These are phyloP conservation scores for Phalloptychus januarius DNA, from an alignment of 2,797 vertebrate genomes.

Conservation along the genomic window DNA sequence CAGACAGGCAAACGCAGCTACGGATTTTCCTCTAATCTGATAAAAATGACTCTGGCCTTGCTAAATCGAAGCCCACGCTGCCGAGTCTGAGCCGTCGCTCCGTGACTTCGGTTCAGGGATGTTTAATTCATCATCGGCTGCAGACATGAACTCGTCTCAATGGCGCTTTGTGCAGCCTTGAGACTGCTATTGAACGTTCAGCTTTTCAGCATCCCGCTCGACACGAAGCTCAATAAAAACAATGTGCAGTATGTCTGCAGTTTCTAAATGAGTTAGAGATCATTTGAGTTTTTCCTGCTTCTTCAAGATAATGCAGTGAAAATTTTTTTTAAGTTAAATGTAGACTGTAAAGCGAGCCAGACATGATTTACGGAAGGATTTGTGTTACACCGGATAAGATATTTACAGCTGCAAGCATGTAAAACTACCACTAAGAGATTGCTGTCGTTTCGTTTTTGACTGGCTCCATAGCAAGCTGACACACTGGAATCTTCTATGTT, in stretches of 20 bases:
- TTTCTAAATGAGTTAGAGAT: not conserved
- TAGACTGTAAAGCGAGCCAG: slow-evolving; percentile 76
- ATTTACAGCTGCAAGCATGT: not conserved
- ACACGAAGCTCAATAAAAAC: slow-evolving; percentile 45
- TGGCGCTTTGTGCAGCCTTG: slow-evolving; percentile 59
- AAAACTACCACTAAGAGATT: not conserved
- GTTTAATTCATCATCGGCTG: slow-evolving; percentile 59
- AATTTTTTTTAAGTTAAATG: slow-evolving; percentile 29
- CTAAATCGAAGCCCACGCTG: slow-evolving; percentile 45
- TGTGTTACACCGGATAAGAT: too few species aligned
- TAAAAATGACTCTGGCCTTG: slow-evolving; percentile 45
- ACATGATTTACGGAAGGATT: slow-evolving; percentile 66
- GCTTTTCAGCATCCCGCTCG: slow-evolving; percentile 52
- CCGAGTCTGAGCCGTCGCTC: slow-evolving; percentile 50
- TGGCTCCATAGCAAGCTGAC: not conserved
- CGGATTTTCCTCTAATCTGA: slow-evolving; percentile 37
- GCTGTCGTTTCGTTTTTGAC: not conserved
- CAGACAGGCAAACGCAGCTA: slow-evolving; percentile 36
- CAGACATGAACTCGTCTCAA: slow-evolving; percentile 61
- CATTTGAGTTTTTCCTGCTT: slow-evolving; percentile 11
- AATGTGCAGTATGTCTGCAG: slow-evolving; percentile 39
- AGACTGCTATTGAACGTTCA: slow-evolving; percentile 65
- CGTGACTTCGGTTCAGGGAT: slow-evolving; percentile 66
- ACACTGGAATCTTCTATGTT: not conserved
- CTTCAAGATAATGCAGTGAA: slow-evolving; percentile 12